phyloP scores from a whole-genome alignment of 2,113 vertebrate genomes.

The Gambusia affinis region DNA sequence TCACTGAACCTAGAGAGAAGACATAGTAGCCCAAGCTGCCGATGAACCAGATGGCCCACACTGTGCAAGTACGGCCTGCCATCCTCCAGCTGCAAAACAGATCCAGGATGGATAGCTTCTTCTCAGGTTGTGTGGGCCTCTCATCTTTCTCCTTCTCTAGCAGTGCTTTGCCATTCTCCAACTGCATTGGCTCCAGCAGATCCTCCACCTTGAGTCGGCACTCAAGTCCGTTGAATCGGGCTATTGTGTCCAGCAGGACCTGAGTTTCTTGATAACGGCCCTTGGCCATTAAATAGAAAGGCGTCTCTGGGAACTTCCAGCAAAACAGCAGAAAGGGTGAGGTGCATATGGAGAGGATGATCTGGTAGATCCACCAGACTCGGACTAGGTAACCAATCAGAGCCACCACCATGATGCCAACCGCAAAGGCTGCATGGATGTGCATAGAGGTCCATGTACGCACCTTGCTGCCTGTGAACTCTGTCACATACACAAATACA shows the following conservation, averaged over 20 bases:
- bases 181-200: conserved; percentile 73
- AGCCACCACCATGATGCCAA: conserved; percentile 90
- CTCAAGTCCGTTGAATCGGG: conserved; percentile 82
- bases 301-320: conserved; percentile 94
- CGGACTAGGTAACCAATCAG: conserved; percentile 87
- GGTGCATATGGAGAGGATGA: conserved; percentile 87
- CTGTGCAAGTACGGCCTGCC: conserved; percentile 84
- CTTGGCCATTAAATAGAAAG: conserved; percentile 91
- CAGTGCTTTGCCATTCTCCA: conserved; percentile 30
- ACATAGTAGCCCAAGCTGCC: conserved; percentile 93
- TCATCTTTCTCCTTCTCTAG: conserved; percentile 31
- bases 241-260: conserved; percentile 84
- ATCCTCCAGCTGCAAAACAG: conserved; percentile 87
- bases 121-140: conserved; percentile 27
- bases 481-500: conserved; percentile 94
- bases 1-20: conserved; percentile 89
- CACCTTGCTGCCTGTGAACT: conserved; percentile 89
- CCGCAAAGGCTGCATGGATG: conserved; percentile 90
- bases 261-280: conserved; percentile 84
- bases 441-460: conserved; percentile 96
- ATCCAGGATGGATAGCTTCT: conserved; percentile 86
- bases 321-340: conserved; percentile 90
- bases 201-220: conserved; percentile 82
- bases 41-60: conserved; percentile 95
- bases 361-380: conserved; percentile 93